Conservation (phyloP, 2,888 invertebrate genomes). For the Aphodius granarius region DNA sequence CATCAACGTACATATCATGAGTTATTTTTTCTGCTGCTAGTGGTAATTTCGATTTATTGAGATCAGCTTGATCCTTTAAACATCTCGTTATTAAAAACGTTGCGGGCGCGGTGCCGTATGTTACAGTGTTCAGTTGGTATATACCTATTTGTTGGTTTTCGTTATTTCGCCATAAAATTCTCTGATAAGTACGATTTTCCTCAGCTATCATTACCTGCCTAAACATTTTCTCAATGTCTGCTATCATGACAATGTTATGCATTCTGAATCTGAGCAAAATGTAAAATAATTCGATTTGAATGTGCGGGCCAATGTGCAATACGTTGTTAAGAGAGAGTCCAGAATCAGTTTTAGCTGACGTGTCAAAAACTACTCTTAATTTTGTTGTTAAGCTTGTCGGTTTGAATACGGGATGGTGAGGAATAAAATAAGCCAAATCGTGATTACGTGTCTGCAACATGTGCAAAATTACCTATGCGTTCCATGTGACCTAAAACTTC, state of each 20-base stretch:
- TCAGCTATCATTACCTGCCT: background rate
- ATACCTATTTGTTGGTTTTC: background rate
- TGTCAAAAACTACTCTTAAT: background rate
- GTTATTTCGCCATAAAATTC: slow-evolving; percentile 8
- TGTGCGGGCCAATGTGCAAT: background rate
- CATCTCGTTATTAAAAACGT: slow-evolving; percentile 15
- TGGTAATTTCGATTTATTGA: background rate
- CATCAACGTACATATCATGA: slow-evolving; percentile 14
- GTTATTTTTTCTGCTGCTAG: slow-evolving; percentile 1
- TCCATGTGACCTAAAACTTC: background rate
- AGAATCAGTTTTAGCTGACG: background rate
- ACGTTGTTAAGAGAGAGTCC: slow-evolving; percentile 1
- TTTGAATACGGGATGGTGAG: background rate
- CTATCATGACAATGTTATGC: background rate
- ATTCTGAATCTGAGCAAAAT: slow-evolving; percentile 9
- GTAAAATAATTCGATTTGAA: slow-evolving; percentile 11
- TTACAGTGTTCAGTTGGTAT: slow-evolving; percentile 4
- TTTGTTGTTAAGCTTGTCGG: background rate
- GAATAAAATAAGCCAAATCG: background rate
- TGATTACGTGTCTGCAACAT: background rate
- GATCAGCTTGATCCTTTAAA: slow-evolving; percentile 4
- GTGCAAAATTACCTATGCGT: background rate
- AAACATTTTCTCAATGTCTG: slow-evolving; percentile 7
- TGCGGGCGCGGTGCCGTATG: slow-evolving; percentile 11
- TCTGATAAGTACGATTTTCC: slow-evolving; percentile 1